Base-by-base conservation (phyloP, 1,140 invertebrate genomes). In the Musca domestica region DNA sequence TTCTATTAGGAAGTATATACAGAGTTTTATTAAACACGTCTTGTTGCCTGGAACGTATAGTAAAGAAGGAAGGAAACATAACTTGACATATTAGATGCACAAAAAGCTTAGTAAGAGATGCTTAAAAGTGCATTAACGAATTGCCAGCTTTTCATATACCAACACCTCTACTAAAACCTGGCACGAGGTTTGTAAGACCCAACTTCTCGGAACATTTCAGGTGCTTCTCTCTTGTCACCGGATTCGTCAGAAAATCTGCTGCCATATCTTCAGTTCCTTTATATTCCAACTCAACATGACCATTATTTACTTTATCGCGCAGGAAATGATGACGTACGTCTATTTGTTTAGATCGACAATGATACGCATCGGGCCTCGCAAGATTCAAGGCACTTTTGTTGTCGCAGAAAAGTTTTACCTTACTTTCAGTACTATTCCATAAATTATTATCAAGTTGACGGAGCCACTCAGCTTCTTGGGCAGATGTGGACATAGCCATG, bases 331-430 rank as follows among this genome's bases (percentile, higher is more conserved):
- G 23, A 6, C 25, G 23, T 9, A 64, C 30, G 25, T 68, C 67
- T 6, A 68, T 68, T 10, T 68, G 67, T 51, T 68, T 68, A 14
- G 56, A 41, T 25, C 67, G 20, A 27, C 56, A 22, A 30, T 52
- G 46, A 68, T 51, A 68, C 27, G 14, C 46, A 30, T 61, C 48
- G 41, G 19, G 34, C 27, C n/a, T n/a, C 12, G 58, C 46, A 17
- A 64, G 17, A 30, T 68, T 49, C 2, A 68, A 30, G 0, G 67
- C 56, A 19, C 67, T 30, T 64, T 68, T 10, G 10, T 68, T 68
- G 19, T 68, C 67, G 46, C 67, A 68, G 23, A 41, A 19, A 3
- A 64, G 19, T 51, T 51, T 14, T 2, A 67, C 34, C 27, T 30
- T 25, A 22, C n/a, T 6, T 19, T 2, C 23, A 27, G 7, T 4